phyloP scores from a whole-genome alignment of 2,888 invertebrate genomes.

The Dugesia japonica region DNA sequence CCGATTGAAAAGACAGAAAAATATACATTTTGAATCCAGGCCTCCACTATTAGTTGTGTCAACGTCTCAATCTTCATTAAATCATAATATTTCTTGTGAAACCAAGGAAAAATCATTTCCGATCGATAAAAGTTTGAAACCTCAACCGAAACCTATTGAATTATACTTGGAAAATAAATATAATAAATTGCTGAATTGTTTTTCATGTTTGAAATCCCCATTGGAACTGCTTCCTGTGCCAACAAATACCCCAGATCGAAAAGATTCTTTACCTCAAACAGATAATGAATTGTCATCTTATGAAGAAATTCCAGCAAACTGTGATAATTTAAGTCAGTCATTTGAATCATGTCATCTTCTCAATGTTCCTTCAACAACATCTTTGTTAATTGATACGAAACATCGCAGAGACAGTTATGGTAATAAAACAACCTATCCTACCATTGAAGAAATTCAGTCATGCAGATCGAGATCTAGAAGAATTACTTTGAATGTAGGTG shows the following conservation, averaged over 20 bases:
- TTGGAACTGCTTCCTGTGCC: background rate
- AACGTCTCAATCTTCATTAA: background rate
- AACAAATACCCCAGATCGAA: background rate
- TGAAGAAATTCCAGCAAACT: background rate
- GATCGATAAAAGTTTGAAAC: background rate
- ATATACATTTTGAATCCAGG: background rate
- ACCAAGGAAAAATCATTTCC: background rate
- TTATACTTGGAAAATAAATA: background rate
- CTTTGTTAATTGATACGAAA: background rate
- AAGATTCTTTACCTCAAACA: background rate
- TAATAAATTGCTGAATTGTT: background rate
- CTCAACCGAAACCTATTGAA: background rate
- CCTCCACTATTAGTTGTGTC: background rate
- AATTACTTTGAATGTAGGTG: background rate
- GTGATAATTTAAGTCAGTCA: background rate
- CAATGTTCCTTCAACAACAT: background rate
- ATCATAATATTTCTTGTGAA: background rate
- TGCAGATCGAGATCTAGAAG: background rate
- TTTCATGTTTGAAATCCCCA: background rate
- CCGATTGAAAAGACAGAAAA: background rate
- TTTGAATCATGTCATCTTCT: background rate
- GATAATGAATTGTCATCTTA: background rate
- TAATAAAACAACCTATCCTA: background rate
- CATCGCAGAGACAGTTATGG: background rate
- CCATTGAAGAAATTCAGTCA: background rate